Conservation (phyloP, 1,140 invertebrate species). For the Teleogryllus occipitalis region DNA sequence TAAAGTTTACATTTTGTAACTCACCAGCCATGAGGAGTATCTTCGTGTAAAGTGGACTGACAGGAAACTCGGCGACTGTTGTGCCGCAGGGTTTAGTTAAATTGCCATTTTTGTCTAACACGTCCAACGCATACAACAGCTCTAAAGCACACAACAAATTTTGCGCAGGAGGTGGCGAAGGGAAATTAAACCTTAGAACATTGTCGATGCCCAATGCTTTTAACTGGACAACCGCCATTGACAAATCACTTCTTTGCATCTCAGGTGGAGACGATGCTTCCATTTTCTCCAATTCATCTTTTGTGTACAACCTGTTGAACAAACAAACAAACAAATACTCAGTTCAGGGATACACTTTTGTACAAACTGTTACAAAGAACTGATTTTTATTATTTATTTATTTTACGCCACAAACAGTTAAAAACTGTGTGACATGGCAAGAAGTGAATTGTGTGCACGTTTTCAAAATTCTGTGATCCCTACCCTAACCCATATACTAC, state of each 20-base stretch:
- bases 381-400: too few relatives aligned
- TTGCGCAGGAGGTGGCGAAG: slow-evolving; percentile 79
- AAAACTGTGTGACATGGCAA: too few relatives aligned
- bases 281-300: slow-evolving; percentile 67
- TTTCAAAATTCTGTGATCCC: too few relatives aligned
- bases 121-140: slow-evolving; percentile 76
- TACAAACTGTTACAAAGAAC: too few relatives aligned
- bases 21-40: slow-evolving; percentile 73
- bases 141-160: slow-evolving; percentile 82
- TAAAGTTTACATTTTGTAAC: not conserved
- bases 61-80: slow-evolving; percentile 87
- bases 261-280: slow-evolving; percentile 71
- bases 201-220: slow-evolving; percentile 95
- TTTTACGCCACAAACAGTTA: too few relatives aligned
- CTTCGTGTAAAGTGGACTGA: slow-evolving; percentile 80
- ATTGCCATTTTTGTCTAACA: slow-evolving; percentile 69
- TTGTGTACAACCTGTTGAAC: slow-evolving; percentile 58
- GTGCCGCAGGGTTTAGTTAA: slow-evolving; percentile 74
- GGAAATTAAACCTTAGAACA: slow-evolving; percentile 73
- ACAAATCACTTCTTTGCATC: slow-evolving; percentile 84
- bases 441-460: too few relatives aligned
- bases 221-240: slow-evolving; percentile 77
- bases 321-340: slow-evolving; percentile 20
- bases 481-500: too few relatives aligned
- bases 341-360: too few relatives aligned